phyloP scores from a whole-genome alignment of 2,113 vertebrate species.

The Gnathonemus longibarbis region DNA sequence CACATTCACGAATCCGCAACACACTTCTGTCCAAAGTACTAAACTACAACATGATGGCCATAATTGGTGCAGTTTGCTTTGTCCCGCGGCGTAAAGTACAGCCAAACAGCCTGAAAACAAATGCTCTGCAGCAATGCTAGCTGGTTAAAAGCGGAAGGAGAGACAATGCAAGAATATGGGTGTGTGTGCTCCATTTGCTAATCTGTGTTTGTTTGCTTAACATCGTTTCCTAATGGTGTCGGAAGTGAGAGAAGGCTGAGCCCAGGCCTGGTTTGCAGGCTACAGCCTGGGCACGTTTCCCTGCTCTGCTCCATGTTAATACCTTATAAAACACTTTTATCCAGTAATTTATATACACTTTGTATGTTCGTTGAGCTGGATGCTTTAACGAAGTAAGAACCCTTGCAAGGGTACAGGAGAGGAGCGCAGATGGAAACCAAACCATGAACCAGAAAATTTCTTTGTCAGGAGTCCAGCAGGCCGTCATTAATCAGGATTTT shows the following conservation, averaged over 20 bases:
- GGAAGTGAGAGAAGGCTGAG: no score
- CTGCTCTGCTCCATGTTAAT: neutral
- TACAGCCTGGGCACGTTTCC: neutral
- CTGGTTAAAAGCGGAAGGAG: neutral
- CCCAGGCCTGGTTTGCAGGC: neutral
- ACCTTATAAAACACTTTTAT: neutral
- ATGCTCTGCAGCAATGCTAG: neutral
- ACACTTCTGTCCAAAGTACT: neutral
- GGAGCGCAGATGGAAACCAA: neutral
- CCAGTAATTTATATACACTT: neutral
- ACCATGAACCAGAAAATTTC: neutral
- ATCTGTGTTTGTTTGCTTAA: neutral
- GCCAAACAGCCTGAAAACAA: neutral
- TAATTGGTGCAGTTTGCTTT: neutral
- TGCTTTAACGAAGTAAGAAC: neutral
- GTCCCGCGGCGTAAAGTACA: neutral
- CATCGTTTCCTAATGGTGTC: neutral
- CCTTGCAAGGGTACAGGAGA: neutral
- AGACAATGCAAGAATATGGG: neutral
- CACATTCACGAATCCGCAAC: neutral
- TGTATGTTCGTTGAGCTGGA: neutral
- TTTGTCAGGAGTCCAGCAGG: neutral
- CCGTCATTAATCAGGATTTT: neutral
- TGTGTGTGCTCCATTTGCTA: neutral
- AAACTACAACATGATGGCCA: neutral